Evolutionary conservation across 2,888 invertebrate species (phyloP).

Genomic region (Geophilus truncorum): DNA sequence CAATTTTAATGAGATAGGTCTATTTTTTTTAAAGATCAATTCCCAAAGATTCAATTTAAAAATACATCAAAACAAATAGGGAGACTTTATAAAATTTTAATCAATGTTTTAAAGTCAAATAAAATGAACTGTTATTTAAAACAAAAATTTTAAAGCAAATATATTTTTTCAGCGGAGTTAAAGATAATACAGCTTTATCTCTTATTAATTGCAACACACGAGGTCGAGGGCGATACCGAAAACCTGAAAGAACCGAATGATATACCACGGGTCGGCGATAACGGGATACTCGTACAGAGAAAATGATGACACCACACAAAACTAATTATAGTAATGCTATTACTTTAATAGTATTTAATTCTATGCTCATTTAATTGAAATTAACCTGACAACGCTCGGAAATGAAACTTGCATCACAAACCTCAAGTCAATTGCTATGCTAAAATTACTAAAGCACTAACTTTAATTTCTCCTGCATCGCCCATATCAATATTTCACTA

Average conservation of each 20-base stretch:
- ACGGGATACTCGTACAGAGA: neutral
- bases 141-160: too few species aligned
- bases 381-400: conserved; percentile 14
- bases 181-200: too few species aligned
- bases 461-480: neutral
- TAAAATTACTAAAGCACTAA: conserved; percentile 7
- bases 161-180: too few species aligned
- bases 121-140: too few species aligned
- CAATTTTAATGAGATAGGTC: too few species aligned
- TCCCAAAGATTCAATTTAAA: too few species aligned
- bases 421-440: neutral
- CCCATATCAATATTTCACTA: neutral
- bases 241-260: neutral
- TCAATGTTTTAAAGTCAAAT: too few species aligned
- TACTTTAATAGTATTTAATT: conserved; percentile 21
- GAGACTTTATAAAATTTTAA: too few species aligned
- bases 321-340: conserved; percentile 21
- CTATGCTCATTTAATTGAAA: conserved; percentile 24
- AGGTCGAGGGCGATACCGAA: neutral
- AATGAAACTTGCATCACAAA: conserved; percentile 24
- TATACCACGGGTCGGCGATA: neutral
- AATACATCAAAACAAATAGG: too few species aligned
- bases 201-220: neutral
- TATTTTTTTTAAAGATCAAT: too few species aligned
- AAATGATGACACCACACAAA: conserved; percentile 17